Evolutionary conservation across 2,888 invertebrate genomes (phyloP), one percentile per base, ranked within the genome.

Genomic region (Rhopalosiphum nymphaeae): DNA sequence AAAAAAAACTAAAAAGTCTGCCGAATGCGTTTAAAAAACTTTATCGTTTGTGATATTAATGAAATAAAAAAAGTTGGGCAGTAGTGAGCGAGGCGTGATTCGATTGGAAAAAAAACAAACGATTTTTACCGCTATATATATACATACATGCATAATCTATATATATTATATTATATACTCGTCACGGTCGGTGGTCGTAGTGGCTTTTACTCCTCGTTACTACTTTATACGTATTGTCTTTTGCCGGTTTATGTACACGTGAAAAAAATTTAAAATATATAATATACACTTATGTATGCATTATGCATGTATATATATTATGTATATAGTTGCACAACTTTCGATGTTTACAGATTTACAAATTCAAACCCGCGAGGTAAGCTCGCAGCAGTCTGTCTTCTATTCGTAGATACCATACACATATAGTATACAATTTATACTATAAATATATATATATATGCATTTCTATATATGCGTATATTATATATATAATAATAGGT

Each of bases 11-110:
- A 26, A 91, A 91, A 91, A 78, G 29, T 56, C 56, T 84, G 85
- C n/a, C 85, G 57, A 91, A 91, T 9, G 57, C 21, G 85, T 91
- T 91, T 86, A 56, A 86, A 91, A 86, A 91, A 91, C 85, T 91
- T 91, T 91, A 86, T 85, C 85, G 91, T 57, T 85, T 86, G 57
- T 44, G 57, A 85, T 57, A 86, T 91, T 85, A 85, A 57, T 91
- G 44, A 91, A 85, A 91, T 78, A 78, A 56, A 91, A 56, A 91
- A 91, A 56, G 85, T 85, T 85, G 1, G 25, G 26, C 44, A 42
- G 42, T 56, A 42, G 78, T 26, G 53, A 46, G 42, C 13, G 78
- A 26, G 53, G 53, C 85, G 56, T 85, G 91, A 85, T 91, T 91
- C 42, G 56, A 85, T 91, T 56, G 84, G 9, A 44, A 44, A 85